Percentiles rank a stretch among this genome's conserved stretches.
phyloP scores from a whole-genome alignment of 2,797 vertebrate genomes.

The Ataeniobius toweri region DNA sequence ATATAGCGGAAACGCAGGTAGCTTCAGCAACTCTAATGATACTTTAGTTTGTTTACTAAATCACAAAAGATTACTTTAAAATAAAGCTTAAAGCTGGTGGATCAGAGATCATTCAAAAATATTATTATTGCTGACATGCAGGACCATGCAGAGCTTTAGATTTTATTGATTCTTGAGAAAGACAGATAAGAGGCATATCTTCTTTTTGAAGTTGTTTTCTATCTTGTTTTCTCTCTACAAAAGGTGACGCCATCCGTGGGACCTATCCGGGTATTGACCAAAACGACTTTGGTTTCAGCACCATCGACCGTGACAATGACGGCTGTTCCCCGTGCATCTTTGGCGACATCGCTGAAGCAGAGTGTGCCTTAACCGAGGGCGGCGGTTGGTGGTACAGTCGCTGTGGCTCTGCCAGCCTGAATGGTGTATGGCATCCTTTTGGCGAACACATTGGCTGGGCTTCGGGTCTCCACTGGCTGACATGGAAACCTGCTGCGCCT shows the following conservation, averaged over 20 bases:
- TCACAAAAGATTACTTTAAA: background rate
- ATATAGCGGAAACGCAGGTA: constrained; percentile 69
- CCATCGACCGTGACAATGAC: constrained; percentile 62
- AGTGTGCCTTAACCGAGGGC: constrained; percentile 16
- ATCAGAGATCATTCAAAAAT: background rate
- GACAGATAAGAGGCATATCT: background rate
- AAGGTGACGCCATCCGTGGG: constrained; percentile 68
- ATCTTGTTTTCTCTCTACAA: background rate
- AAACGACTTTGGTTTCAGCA: constrained; percentile 74
- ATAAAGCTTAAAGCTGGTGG: background rate
- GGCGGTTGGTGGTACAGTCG: constrained; percentile 76
- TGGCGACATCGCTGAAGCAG: constrained; percentile 21
- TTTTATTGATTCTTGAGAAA: too few relatives aligned
- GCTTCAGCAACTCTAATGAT: background rate
- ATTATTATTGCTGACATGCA: too few relatives aligned
- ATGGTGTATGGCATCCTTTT: constrained; percentile 59
- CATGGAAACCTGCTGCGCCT: constrained; percentile 44
- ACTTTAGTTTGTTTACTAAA: background rate
- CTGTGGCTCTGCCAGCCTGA: constrained; percentile 69
- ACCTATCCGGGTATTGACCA: constrained; percentile 44
- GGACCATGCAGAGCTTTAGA: too few relatives aligned
- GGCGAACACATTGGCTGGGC: constrained; percentile 46
- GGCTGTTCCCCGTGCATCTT: constrained; percentile 66
- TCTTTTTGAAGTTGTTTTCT: background rate
- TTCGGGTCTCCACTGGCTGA: constrained; percentile 56